Evolutionary conservation across 1,140 invertebrate species (phyloP).

Genomic region (Eueides isabella): DNA sequence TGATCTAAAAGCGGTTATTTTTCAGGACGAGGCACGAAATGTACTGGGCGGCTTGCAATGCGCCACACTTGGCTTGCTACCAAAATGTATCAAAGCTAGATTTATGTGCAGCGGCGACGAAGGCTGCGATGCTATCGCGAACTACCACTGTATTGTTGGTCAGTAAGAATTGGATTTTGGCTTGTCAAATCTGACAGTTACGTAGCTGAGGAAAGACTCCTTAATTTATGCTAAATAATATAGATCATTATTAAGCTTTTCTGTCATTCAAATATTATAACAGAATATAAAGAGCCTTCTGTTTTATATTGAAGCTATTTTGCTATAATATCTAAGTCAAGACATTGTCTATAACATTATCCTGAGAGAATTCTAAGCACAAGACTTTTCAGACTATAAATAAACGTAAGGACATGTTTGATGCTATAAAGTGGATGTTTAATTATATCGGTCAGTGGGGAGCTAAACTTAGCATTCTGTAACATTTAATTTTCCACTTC

Average conservation of each 20-base stretch:
- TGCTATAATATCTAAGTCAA: no score
- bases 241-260: neutral
- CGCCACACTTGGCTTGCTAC: constrained; percentile 71
- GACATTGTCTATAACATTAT: no score
- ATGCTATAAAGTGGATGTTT: no score
- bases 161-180: constrained; percentile 61
- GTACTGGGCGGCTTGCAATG: constrained; percentile 43
- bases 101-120: constrained; percentile 74
- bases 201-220: constrained; percentile 16
- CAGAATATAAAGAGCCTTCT: no score
- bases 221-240: neutral
- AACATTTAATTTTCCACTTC: no score
- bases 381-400: no score
- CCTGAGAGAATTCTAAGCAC: no score
- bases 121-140: constrained; percentile 71
- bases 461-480: no score
- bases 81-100: constrained; percentile 80
- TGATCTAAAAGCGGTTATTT: constrained; percentile 34
- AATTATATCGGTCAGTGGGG: no score
- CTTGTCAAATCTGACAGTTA: constrained; percentile 49
- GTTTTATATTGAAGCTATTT: neutral
- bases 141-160: constrained; percentile 55
- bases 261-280: neutral
- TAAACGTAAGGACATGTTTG: no score
- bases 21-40: constrained; percentile 39